phyloP scores from a whole-genome alignment of 2,888 invertebrate genomes.

The Teleogryllus oceanicus region DNA sequence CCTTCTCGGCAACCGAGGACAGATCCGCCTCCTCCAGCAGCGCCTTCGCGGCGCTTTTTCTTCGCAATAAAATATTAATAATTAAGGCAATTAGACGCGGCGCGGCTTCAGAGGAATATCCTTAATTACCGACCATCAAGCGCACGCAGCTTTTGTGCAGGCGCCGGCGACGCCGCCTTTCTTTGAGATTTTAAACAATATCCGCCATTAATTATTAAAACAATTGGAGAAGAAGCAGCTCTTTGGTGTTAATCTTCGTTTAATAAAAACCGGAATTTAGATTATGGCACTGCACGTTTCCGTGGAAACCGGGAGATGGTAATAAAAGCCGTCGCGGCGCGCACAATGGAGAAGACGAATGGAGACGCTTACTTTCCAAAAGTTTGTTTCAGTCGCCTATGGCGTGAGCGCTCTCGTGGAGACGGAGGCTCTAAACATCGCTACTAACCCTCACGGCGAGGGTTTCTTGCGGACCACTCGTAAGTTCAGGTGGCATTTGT shows the following conservation, averaged over 20 bases:
- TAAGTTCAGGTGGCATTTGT: too few species aligned
- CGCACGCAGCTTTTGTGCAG: not conserved
- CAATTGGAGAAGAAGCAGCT: not conserved
- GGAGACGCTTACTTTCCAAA: too few species aligned
- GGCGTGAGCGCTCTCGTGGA: too few species aligned
- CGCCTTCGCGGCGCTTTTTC: not conserved
- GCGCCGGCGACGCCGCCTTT: not conserved
- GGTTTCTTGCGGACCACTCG: too few species aligned
- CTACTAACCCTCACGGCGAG: too few species aligned
- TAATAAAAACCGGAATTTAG: not conserved
- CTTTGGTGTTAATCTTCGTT: not conserved
- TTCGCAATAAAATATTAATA: not conserved
- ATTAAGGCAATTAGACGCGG: not conserved
- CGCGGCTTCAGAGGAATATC: not conserved
- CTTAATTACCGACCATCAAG: not conserved
- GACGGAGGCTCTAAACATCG: too few species aligned
- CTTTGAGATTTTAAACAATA: slow-evolving; percentile 2
- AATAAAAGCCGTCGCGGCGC: too few species aligned
- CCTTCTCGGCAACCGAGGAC: too few species aligned
- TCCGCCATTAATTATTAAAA: slow-evolving; percentile 2
- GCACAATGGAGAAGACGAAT: too few species aligned
- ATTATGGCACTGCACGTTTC: not conserved
- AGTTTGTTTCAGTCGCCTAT: too few species aligned
- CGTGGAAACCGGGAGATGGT: not conserved
- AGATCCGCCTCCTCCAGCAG: too few species aligned